Base-by-base conservation (phyloP, 2,113 vertebrate genomes). In the Oryzias javanicus region DNA sequence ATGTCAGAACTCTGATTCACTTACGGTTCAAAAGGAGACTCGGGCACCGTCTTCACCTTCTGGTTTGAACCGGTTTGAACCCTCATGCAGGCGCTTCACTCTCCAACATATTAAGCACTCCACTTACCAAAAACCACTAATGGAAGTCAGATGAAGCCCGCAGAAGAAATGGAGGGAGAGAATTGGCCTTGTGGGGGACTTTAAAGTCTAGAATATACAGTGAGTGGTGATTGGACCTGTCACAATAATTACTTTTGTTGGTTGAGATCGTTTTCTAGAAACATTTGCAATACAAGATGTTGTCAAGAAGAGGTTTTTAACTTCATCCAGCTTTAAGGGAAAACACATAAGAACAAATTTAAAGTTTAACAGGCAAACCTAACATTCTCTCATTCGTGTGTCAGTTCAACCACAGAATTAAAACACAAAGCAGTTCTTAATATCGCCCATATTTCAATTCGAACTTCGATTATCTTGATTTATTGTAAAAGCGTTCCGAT, bases 21-120 rank as follows among this genome's bases (percentile, higher is more conserved):
- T 19, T 22, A 15, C 75, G 49, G 35, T 51, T 69, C 52, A 64
- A 27, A 7, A 35, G 67, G 20, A 63, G 52, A 57, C 14, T 15
- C 3, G 40, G 35, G 40, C 13, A 48, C 13, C 57, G 49, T 48
- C 57, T 50, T 52, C 6, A 27, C 4, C 45, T 60, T 59, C 18
- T 7, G 62, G 63, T 29, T 24, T 57, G 52, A 67, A 61, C 72
- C 46, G 19, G 46, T 69, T 65, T 25, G 44, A 69, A 74, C 16
- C 44, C 55, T 35, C 55, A 72, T 62, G 52, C 60, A 62, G 24
- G 45, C 55, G 44, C 47, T 57, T 57, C 20, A 18, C 25, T 62
- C 54, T 14, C 55, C 16, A 47, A 47, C 45, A 47, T n/a, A 47
- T 47, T 47, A 47, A 47, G 45, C 45, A 47, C n/a, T 18, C 45